phyloP scores from a whole-genome alignment of 2,113 vertebrate genomes.

The Rattus rattus region DNA sequence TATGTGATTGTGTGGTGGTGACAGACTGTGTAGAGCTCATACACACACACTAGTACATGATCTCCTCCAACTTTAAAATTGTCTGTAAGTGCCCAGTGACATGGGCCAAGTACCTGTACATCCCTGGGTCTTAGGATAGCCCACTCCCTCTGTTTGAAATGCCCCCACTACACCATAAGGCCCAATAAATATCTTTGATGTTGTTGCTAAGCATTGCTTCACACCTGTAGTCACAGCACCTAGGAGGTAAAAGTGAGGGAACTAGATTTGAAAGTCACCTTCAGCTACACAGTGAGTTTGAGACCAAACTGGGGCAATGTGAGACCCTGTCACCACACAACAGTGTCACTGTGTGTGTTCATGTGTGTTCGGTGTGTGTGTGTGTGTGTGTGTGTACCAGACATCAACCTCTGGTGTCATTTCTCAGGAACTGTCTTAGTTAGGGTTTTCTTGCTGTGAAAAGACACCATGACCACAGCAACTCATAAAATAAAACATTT shows the following conservation, averaged over 20 bases:
- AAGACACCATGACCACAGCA: not conserved
- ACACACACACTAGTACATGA: fast-evolving
- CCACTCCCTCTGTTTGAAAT: not conserved
- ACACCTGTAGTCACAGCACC: not conserved
- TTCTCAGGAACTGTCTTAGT: not conserved
- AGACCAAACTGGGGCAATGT: not conserved
- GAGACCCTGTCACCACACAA: not conserved
- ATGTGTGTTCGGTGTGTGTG: not conserved
- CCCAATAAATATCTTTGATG: not conserved
- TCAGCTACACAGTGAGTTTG: not conserved
- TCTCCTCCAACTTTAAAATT: not conserved
- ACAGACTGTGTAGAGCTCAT: not conserved
- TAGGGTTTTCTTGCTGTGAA: not conserved
- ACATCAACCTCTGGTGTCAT: not conserved
- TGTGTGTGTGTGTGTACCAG: not conserved
- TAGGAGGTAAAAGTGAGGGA: not conserved
- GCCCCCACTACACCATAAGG: not conserved
- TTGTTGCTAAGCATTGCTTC: not conserved
- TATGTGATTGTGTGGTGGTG: not conserved
- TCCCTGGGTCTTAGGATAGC: not conserved
- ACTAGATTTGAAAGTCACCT: not conserved
- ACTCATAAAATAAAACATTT: not conserved
- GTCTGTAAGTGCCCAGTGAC: not conserved
- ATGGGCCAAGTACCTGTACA: not conserved
- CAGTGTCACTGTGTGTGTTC: not conserved